Evolutionary conservation across 2,797 vertebrate genomes (phyloP).

Genomic region (Phylloscopus collybita): DNA sequence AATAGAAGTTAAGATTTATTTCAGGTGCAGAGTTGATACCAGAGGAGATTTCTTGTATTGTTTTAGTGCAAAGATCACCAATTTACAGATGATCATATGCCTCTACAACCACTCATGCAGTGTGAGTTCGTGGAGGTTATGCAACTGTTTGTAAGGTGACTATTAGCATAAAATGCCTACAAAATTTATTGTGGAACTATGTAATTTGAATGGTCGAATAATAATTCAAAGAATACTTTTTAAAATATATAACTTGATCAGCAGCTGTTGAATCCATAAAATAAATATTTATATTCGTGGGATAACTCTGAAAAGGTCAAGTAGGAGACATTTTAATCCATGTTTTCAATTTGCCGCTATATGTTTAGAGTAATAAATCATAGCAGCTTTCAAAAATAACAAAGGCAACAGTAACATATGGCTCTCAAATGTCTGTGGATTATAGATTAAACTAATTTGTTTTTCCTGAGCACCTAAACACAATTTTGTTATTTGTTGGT

Average conservation of each 20-base stretch:
- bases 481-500: conserved; percentile 1
- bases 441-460: background rate
- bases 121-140: background rate
- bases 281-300: conserved; percentile 22
- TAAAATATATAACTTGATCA: background rate
- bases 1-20: background rate
- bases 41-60: background rate
- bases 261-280: background rate
- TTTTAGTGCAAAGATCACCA: background rate
- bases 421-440: background rate
- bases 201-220: background rate
- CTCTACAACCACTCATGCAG: background rate
- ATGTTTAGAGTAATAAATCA: conserved; percentile 12
- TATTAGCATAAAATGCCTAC: background rate
- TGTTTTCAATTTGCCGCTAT: conserved; percentile 41
- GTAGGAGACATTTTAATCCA: conserved; percentile 40
- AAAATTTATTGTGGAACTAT: background rate
- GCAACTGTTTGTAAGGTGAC: background rate
- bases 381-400: conserved; percentile 14
- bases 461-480: conserved; percentile 11
- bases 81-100: background rate
- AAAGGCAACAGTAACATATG: background rate
- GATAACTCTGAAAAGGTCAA: conserved; percentile 38
- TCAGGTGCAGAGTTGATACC: background rate
- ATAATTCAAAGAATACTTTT: background rate